Base-by-base conservation (phyloP, 2,797 vertebrate species). In the Poeciliopsis gracilis region DNA sequence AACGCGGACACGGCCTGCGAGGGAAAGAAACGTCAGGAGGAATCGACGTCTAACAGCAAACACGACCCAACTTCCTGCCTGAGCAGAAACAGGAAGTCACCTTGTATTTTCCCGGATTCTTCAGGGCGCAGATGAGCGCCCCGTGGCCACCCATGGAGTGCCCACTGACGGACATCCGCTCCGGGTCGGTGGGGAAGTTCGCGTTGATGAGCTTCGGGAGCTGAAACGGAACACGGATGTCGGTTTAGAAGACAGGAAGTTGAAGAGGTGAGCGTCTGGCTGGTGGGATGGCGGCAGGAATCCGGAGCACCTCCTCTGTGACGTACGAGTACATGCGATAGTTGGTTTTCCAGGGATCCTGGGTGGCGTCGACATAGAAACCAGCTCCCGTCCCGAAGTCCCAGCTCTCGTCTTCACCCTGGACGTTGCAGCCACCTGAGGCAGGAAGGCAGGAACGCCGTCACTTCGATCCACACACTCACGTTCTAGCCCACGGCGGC, bases 71-170 rank as follows among this genome's bases (percentile, higher is more conserved):
- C 36, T 41, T 59, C 53, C 72, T 41, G 36, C 16, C 59, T 67
- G 69, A 30, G 28, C n/a, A 74, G 7, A 55, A 72, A 71, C 43
- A 41, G 38, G 12, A 43, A 33, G 45, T 43, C 95, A 97, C 98
- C 97, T 97, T 97, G 89, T 97, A 97, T 92, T 97, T 98, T 73
- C 97, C 97, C 83, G 97, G 96, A 85, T 97, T 98, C 94, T 96
- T 98, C 87, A 99, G 94, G 85, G 97, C 95, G 85, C 96, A 98
- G 86, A 97, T 95, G 69, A 99, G 96, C 75, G 97, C 97, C 72
- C 98, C 98, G 33, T 98, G 98, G 23, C 98, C 98, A 13, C 98
- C 98, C 98, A 99, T 99, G 30, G 98, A 99, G 93, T 99, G 98
- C 0, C 98, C 98, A n/a, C 92, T 96, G 92, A 99, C 41, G 73